Evolutionary conservation across 2,113 vertebrate genomes (phyloP).

Genomic region (Pao palembangensis): DNA sequence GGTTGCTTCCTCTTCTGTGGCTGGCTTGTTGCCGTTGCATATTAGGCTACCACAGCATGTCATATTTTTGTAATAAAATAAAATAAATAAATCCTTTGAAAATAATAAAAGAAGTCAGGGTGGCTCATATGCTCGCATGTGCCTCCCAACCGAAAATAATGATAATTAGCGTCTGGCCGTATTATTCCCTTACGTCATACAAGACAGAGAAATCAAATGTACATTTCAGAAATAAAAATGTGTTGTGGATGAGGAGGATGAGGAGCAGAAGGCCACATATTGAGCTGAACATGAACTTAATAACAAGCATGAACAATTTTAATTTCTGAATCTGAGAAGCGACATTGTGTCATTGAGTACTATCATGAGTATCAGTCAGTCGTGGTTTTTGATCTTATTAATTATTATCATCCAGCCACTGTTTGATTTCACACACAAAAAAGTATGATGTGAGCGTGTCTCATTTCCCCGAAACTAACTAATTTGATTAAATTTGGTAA

Average conservation of each 20-base stretch:
- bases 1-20: constrained; percentile 22
- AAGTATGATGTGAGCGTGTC: too few relatives aligned
- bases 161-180: not conserved
- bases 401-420: too few relatives aligned
- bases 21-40: constrained; percentile 12
- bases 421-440: too few relatives aligned
- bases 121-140: not conserved
- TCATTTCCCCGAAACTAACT: too few relatives aligned
- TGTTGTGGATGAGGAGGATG: not conserved
- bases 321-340: not conserved
- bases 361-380: too few relatives aligned
- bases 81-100: constrained; percentile 1
- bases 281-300: not conserved
- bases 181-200: constrained; percentile 3
- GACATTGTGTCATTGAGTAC: too few relatives aligned
- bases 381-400: too few relatives aligned
- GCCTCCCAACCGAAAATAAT: not conserved
- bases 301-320: not conserved
- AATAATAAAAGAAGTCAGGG: constrained; percentile 1
- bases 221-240: constrained; percentile 11
- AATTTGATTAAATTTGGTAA: too few relatives aligned
- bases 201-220: constrained; percentile 1
- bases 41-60: not conserved
- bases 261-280: not conserved
- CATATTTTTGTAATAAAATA: constrained; percentile 10